Evolutionary conservation across 2,797 vertebrate genomes (phyloP).

Genomic region (Brachyalestes nurse): DNA sequence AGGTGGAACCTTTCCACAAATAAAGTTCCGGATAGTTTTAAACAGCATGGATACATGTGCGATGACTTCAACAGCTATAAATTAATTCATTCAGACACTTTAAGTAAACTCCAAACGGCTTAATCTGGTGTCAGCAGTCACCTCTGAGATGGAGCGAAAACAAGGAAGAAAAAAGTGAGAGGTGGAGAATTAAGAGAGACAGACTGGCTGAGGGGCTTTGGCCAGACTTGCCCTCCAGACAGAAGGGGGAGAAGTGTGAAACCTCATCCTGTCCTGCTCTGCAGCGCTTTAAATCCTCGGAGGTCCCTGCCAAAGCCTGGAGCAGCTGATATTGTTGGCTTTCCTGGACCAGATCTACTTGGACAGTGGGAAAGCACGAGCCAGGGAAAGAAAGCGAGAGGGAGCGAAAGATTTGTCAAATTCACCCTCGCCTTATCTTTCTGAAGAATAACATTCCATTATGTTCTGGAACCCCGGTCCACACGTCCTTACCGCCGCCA

Average conservation of each 20-base stretch:
- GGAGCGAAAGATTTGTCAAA: conserved; percentile 36
- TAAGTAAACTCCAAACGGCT: conserved; percentile 15
- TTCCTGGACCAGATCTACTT: conserved; percentile 25
- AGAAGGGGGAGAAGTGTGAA: conserved; percentile 44
- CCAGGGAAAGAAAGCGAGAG: conserved; percentile 9
- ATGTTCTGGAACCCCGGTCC: conserved; percentile 17
- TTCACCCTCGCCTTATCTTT: conserved; percentile 36
- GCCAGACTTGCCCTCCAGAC: conserved; percentile 38
- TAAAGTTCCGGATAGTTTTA: neutral
- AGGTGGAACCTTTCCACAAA: conserved; percentile 3
- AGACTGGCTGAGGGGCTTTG: conserved; percentile 33
- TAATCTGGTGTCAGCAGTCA: conserved; percentile 12
- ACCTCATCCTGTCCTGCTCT: conserved; percentile 39
- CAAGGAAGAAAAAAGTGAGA: conserved; percentile 20
- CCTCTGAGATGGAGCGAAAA: conserved; percentile 37
- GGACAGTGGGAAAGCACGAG: neutral
- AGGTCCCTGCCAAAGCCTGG: conserved; percentile 29
- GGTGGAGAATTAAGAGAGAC: neutral
- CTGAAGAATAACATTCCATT: conserved; percentile 48
- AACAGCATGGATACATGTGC: neutral
- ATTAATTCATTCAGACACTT: conserved; percentile 23
- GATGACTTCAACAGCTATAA: conserved; percentile 23
- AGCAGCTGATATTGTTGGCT: conserved; percentile 38
- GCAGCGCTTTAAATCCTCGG: conserved; percentile 38
- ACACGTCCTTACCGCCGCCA: conserved; percentile 24